Evolutionary conservation across 1,140 invertebrate genomes (phyloP), one percentile per base, ranked within the genome.

Genomic region (Halictus rubicundus): DNA sequence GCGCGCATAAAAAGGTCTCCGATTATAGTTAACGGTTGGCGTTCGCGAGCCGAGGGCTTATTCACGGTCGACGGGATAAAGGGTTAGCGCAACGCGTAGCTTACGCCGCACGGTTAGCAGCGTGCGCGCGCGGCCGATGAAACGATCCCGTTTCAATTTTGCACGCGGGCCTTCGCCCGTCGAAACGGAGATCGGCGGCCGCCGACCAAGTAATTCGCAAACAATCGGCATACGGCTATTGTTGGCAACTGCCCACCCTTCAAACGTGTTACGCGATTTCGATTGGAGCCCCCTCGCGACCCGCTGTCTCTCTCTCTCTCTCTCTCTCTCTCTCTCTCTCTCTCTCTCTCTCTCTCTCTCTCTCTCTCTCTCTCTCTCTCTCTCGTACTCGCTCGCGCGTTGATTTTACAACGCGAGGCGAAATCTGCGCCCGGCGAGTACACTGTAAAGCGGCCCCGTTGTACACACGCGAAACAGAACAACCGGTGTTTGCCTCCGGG

Each of bases 221-320:
- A 79, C 70, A 73, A 49, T 73, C 69, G 77, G 10, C 27, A 19
- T 12, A 19, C 46, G 68, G 21, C 42, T 21, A 32, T 23, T 54
- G 60, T 54, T 49, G 49, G 9, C 37, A 12, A 25, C 49, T 42
- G 70, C 25, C 32, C 39, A 65, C 70, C 69, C 73, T 79, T 66
- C 59, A 59, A 73, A 49, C 49, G 52, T 61, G 59, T 78, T 78
- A 71, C 57, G 68, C 76, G 68, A 78, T 59, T 71, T 71, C 46
- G 68, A 52, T 54, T 71, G 46, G 57, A 23, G 21, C 21, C n/a
- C n/a, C n/a, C n/a, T 23, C 21, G 46, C 57, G 42, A 19, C n/a
- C 1, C 9, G 6, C 42, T 12, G 42, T 9, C 10, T 0, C 39
- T 10, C 39, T 46, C 42, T 10, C 42, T 6, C 42, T 32, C 1